Conservation (phyloP, 2,888 invertebrate species). For the Acleris holmiana region DNA sequence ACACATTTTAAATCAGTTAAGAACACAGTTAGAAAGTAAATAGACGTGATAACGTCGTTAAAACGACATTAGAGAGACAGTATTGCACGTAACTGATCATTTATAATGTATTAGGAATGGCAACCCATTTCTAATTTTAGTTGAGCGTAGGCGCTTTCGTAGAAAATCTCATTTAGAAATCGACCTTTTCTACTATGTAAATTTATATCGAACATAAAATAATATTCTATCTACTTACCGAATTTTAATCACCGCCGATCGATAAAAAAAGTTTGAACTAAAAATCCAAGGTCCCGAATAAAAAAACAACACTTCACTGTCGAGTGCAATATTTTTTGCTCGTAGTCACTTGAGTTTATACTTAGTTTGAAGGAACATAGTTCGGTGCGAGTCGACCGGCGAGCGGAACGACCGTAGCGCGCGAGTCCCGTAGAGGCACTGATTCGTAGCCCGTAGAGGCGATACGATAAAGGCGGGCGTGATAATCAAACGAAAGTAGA, state of each 20-base stretch:
- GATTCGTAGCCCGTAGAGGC: conserved; percentile 49
- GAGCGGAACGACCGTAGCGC: conserved; percentile 58
- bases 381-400: neutral
- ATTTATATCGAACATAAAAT: neutral
- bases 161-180: too few species aligned
- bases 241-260: neutral
- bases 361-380: conserved; percentile 9
- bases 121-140: too few species aligned
- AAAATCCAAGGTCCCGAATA: conserved; percentile 1
- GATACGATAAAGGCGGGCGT: conserved; percentile 21
- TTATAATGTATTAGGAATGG: too few species aligned
- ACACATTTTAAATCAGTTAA: too few species aligned
- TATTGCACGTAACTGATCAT: too few species aligned
- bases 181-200: neutral
- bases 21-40: too few species aligned
- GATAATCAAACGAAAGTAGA: conserved; percentile 12
- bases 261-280: conserved; percentile 1
- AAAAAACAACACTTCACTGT: conserved; percentile 16
- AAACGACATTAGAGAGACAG: too few species aligned
- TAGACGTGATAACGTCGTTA: too few species aligned
- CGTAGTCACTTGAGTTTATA: conserved; percentile 11
- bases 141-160: too few species aligned
- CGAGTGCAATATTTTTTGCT: neutral
- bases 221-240: neutral
- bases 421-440: conserved; percentile 57